Conservation (phyloP, 2,797 vertebrate species). For the Sciurus vulgaris region DNA sequence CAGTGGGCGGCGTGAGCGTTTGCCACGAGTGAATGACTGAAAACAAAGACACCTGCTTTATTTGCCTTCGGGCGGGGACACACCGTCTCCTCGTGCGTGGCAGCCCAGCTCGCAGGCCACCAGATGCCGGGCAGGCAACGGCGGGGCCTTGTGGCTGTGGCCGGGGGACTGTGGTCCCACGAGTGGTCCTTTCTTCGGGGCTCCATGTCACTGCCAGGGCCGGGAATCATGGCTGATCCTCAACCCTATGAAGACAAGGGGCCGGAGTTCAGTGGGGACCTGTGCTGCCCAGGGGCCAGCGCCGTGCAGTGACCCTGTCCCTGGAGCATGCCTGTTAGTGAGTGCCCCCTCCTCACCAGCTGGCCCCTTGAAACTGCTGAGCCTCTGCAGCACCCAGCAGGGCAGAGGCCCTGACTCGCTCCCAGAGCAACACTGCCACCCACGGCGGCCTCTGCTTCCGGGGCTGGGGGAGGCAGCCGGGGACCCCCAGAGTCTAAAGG, state of each 20-base stretch:
- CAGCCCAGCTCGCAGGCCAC: neutral
- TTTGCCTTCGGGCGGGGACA: slow-evolving; percentile 47
- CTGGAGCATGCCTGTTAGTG: too few relatives aligned
- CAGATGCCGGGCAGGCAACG: neutral
- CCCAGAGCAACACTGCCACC: neutral
- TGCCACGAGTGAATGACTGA: neutral
- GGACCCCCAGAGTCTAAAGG: neutral
- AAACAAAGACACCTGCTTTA: slow-evolving; percentile 74
- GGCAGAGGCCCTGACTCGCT: neutral
- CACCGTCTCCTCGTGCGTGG: neutral
- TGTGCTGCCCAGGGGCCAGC: too few relatives aligned
- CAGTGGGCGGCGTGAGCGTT: neutral
- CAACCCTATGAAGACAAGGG: slow-evolving; percentile 74
- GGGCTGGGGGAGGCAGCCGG: too few relatives aligned
- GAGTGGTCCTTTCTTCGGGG: slow-evolving; percentile 30
- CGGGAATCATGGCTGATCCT: slow-evolving; percentile 20
- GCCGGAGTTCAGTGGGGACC: neutral
- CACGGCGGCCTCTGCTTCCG: too few relatives aligned
- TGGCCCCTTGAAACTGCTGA: neutral
- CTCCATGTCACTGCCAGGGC: neutral
- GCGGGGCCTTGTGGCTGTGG: neutral
- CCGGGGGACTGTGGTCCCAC: neutral
- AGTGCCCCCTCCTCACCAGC: neutral
- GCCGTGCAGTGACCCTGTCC: neutral
- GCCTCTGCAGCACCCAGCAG: neutral